Conservation (phyloP, 2,888 invertebrate species). For the Maniola hyperantus region DNA sequence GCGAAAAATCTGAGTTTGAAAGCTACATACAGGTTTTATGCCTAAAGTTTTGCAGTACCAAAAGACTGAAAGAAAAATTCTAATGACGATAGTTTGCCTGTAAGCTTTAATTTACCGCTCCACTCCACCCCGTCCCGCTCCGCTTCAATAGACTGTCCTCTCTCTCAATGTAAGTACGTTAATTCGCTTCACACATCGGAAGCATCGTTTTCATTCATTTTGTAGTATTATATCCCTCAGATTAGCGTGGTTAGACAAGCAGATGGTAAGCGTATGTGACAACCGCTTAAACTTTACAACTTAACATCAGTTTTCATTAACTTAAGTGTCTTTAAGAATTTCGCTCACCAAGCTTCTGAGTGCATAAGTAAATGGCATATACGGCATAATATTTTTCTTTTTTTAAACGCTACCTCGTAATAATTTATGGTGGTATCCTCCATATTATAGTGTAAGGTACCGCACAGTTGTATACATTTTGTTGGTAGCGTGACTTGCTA, state of each 20-base stretch:
- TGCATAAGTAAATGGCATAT: not conserved
- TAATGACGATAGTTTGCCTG: not conserved
- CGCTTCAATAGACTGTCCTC: not conserved
- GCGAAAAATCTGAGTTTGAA: not conserved
- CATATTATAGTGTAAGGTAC: too few relatives aligned
- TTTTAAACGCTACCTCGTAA: too few relatives aligned
- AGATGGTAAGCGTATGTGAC: constrained; percentile 34
- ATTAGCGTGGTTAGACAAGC: constrained; percentile 12
- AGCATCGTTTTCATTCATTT: constrained; percentile 30
- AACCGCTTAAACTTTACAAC: constrained; percentile 28
- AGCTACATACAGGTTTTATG: not conserved
- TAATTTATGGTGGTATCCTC: too few relatives aligned
- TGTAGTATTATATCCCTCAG: constrained; percentile 26
- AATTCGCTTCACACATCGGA: constrained; percentile 31
- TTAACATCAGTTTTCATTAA: constrained; percentile 20
- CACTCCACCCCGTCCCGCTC: not conserved
- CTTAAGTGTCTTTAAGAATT: not conserved
- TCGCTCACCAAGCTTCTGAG: not conserved
- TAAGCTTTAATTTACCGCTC: constrained; percentile 8
- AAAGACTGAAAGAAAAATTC: not conserved
- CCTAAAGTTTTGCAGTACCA: not conserved
- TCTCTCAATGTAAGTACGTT: not conserved
- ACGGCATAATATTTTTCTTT: too few relatives aligned
- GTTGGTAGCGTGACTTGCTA: too few relatives aligned
- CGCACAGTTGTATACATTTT: too few relatives aligned